Evolutionary conservation across 1,140 invertebrate species (phyloP), one percentile per base, ranked within the genome.

Genomic region (Heliothis virescens): DNA sequence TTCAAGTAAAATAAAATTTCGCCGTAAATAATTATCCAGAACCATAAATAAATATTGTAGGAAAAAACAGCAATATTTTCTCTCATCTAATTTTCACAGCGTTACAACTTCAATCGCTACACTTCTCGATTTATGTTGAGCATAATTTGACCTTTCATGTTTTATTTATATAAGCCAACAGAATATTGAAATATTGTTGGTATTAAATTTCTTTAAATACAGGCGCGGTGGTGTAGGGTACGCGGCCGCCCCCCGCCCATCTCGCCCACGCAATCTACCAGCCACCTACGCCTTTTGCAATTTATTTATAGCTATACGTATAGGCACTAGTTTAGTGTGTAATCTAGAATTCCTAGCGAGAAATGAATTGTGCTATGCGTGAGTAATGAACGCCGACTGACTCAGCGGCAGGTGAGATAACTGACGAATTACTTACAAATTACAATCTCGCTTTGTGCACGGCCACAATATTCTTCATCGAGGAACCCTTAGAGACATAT

Each of bases 351-450:
- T 80, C 67, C 15, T 78, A 63, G 55, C 65, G 52, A 53, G 48
- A 72, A 83, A 80, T 78, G 62, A 80, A 78, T 79, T 74, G 71
- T 74, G 63, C 57, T 48, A 77, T 52, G 52, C 48, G 71, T 80
- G 79, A 83, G 79, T 80, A 83, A 83, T 83, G 82, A 83, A 71
- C 26, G 41, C 21, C 2, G 29, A 2, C 55, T 83, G 82, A 83
- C 74, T 79, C 78, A 80, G 82, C 82, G 62, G 41, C 60, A 60
- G 48, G 50, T 57, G 55, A 55, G 72, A 57, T 62, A 79, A 59
- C 57, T 76, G 72, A 80, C 55, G 67, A 63, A 82, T 82, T 82
- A 72, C 78, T 79, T 79, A 73, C 53, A 72, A 41, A 75, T 82
- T 79, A 82, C 53, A 76, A 57, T 60, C 62, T 29, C 47, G 63